These are phyloP conservation scores for Rhabdomys pumilio DNA, from an alignment of 2,797 vertebrate genomes.

Conservation along the genomic window DNA sequence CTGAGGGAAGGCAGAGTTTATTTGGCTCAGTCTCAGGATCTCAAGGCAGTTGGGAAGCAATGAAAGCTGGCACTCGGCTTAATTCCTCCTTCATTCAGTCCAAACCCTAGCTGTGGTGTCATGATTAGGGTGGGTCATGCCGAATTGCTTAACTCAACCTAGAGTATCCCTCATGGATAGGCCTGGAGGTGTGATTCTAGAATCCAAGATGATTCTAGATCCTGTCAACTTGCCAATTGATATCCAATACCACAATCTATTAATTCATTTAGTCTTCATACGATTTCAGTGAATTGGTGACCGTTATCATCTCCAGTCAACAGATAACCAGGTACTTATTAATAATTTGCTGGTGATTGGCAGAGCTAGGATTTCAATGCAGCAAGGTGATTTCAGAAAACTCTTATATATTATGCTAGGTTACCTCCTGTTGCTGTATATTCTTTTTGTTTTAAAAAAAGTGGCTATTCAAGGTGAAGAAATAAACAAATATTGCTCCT, in stretches of 20 bases:
- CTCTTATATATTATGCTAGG: neutral
- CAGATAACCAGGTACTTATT: neutral
- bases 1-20: neutral
- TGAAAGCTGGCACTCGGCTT: neutral
- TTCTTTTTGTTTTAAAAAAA: constrained; percentile 41
- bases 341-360: neutral
- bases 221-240: neutral
- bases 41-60: neutral
- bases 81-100: neutral
- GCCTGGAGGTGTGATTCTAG: neutral
- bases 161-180: neutral
- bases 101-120: neutral
- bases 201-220: neutral
- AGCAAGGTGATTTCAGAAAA: constrained; percentile 33
- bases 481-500: neutral
- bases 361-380: neutral
- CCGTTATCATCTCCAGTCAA: neutral
- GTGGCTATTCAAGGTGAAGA: neutral
- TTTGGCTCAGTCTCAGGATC: neutral
- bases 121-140: neutral
- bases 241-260: neutral
- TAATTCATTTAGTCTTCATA: constrained; percentile 37
- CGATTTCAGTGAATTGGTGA: neutral
- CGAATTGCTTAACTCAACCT: neutral
- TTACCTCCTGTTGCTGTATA: neutral